Conservation (phyloP, 2,113 vertebrate genomes). For the Empidonax alnorum region DNA sequence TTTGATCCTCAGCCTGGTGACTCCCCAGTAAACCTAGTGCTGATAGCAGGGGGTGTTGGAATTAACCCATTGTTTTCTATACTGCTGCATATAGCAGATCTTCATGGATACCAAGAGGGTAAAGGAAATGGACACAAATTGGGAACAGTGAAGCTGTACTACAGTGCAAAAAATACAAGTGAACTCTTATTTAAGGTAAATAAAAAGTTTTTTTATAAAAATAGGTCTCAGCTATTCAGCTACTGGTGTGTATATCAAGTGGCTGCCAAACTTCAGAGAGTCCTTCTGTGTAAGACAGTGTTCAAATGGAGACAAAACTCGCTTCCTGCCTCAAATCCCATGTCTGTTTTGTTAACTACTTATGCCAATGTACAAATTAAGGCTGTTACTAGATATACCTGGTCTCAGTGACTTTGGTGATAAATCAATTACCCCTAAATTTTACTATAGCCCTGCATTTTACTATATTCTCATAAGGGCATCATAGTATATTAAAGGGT, state of each 20-base stretch:
- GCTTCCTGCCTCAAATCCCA: background rate
- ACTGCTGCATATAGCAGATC: conserved; percentile 85
- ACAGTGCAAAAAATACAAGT: conserved; percentile 85
- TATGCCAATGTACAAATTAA: background rate
- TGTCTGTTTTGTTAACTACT: background rate
- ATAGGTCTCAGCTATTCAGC: background rate
- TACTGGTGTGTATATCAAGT: background rate
- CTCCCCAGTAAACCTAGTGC: conserved; percentile 81
- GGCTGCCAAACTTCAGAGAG: background rate
- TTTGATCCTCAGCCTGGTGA: conserved; percentile 88
- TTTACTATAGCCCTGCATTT: background rate
- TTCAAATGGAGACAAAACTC: background rate
- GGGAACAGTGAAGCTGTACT: conserved; percentile 83
- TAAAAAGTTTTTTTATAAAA: background rate
- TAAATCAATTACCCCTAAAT: background rate
- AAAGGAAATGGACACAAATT: conserved; percentile 70
- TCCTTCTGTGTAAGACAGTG: background rate
- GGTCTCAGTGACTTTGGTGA: background rate
- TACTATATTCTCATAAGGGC: background rate
- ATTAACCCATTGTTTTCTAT: conserved; percentile 97
- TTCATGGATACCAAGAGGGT: conserved; percentile 69
- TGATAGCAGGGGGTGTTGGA: conserved; percentile 93
- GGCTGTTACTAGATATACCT: background rate
- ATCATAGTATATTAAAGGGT: background rate
- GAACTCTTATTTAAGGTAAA: conserved; percentile 94